These are phyloP conservation scores for Acanthoscelides obtectus DNA, from an alignment of 2,888 invertebrate species.

Conservation along the genomic window DNA sequence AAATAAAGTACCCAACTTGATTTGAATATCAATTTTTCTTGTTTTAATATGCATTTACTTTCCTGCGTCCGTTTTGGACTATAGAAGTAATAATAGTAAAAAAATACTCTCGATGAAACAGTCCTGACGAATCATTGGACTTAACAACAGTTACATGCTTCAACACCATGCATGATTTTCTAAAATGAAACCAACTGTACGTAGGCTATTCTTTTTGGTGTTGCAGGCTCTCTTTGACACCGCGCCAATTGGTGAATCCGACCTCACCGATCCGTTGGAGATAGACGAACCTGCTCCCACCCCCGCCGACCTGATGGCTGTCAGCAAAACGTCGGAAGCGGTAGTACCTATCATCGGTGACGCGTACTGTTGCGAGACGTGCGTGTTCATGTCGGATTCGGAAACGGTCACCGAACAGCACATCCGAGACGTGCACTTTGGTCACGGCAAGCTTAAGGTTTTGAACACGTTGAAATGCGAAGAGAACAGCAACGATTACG, in stretches of 20 bases:
- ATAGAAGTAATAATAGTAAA: too few relatives aligned
- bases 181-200: too few relatives aligned
- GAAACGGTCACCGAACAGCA: constrained; percentile 19
- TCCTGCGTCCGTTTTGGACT: too few relatives aligned
- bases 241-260: background rate
- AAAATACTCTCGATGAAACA: too few relatives aligned
- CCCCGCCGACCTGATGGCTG: constrained; percentile 19
- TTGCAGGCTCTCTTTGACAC: background rate
- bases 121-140: too few relatives aligned
- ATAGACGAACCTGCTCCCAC: background rate
- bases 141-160: too few relatives aligned
- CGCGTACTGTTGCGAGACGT: constrained; percentile 28
- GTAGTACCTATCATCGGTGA: constrained; percentile 26
- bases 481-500: constrained; percentile 13
- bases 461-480: constrained; percentile 19
- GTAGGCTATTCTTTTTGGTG: too few relatives aligned
- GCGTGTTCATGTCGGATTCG: constrained; percentile 21
- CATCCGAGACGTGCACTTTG: constrained; percentile 17
- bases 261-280: too few relatives aligned
- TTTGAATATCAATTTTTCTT: too few relatives aligned
- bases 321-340: constrained; percentile 20
- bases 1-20: too few relatives aligned
- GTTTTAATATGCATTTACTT: too few relatives aligned
- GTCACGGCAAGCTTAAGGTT: constrained; percentile 19
- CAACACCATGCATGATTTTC: too few relatives aligned